phyloP scores from a whole-genome alignment of 2,797 vertebrate genomes.

The Fratercula arctica region DNA sequence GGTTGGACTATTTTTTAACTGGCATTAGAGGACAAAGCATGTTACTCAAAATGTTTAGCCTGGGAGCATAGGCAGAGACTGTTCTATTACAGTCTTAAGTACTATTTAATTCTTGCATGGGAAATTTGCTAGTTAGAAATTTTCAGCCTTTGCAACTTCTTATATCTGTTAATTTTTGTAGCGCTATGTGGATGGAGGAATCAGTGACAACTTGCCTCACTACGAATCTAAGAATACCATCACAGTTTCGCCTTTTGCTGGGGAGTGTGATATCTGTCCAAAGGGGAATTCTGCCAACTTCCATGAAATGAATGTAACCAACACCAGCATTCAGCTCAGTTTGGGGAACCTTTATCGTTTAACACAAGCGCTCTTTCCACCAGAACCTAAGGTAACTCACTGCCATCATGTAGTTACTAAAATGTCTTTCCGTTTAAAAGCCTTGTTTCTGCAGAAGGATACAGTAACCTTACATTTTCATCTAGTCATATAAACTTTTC shows the following conservation, averaged over 20 bases:
- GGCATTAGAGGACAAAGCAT: neutral
- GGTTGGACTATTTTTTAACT: neutral
- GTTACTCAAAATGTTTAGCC: neutral
- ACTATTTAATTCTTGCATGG: neutral
- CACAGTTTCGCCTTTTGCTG: conserved; percentile 89
- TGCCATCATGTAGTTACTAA: neutral
- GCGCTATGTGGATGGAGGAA: conserved; percentile 92
- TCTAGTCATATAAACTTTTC: neutral
- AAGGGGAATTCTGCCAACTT: conserved; percentile 85
- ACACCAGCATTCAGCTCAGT: conserved; percentile 86
- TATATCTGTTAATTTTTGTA: conserved; percentile 38
- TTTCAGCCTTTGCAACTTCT: neutral
- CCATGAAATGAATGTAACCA: conserved; percentile 84
- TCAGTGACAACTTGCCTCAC: conserved; percentile 85
- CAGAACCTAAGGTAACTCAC: conserved; percentile 82
- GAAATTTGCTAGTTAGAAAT: neutral
- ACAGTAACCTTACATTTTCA: neutral
- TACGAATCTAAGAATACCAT: conserved; percentile 87
- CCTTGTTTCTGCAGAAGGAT: neutral
- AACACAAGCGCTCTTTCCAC: conserved; percentile 82
- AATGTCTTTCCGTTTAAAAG: neutral
- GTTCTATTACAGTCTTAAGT: neutral
- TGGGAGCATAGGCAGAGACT: neutral
- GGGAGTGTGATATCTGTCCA: conserved; percentile 93
- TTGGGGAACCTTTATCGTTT: conserved; percentile 84